Conservation (phyloP, 2,888 invertebrate species). For the Pterostichus madidus region DNA sequence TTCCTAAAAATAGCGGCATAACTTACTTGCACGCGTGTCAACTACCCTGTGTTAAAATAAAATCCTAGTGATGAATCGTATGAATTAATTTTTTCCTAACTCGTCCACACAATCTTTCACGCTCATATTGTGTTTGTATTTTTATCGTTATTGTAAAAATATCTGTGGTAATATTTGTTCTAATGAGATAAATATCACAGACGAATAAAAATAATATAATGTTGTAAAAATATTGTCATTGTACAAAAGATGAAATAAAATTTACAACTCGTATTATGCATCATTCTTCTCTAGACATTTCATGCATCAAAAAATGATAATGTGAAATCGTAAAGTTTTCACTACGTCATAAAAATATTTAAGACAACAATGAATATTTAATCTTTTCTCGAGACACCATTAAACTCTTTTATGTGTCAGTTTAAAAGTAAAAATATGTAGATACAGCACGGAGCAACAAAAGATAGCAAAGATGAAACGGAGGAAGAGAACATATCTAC, state of each 20-base stretch:
- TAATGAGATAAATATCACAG: too few species aligned
- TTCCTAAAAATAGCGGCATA: too few species aligned
- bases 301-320: constrained; percentile 46
- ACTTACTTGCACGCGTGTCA: too few species aligned
- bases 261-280: constrained; percentile 33
- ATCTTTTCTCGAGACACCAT: constrained; percentile 32
- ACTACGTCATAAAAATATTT: constrained; percentile 42
- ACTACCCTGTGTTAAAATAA: too few species aligned
- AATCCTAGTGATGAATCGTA: too few species aligned
- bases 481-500: constrained; percentile 13
- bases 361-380: constrained; percentile 53
- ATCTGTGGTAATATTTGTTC: too few species aligned
- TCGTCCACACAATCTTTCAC: too few species aligned
- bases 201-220: too few species aligned
- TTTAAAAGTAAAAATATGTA: constrained; percentile 53
- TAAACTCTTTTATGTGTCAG: constrained; percentile 53
- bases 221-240: too few species aligned
- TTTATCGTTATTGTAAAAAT: too few species aligned
- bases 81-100: too few species aligned
- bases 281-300: constrained; percentile 21
- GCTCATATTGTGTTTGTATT: too few species aligned
- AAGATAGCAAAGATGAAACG: constrained; percentile 5
- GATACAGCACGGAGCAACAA: constrained; percentile 46
- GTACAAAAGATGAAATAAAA: constrained; percentile 21
- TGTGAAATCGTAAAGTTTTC: constrained; percentile 53